These are phyloP conservation scores for Babylonia areolata DNA, from an alignment of 1,140 invertebrate species.

Conservation along the genomic window DNA sequence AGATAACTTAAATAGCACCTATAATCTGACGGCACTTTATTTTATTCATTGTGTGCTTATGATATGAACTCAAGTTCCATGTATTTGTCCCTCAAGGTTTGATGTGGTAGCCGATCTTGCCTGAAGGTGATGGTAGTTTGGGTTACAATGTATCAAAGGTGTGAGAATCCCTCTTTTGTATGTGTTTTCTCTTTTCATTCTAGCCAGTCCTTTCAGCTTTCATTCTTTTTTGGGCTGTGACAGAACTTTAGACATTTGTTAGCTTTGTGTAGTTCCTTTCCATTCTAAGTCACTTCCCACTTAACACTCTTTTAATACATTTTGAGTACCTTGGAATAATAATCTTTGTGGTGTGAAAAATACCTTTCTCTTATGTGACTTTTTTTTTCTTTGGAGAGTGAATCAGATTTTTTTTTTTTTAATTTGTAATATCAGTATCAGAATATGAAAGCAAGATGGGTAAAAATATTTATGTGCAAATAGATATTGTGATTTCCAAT, in stretches of 20 bases:
- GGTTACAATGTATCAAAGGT: neutral
- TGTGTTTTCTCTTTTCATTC: neutral
- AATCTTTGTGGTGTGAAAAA: too few relatives aligned
- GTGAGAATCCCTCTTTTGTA: neutral
- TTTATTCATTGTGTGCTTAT: neutral
- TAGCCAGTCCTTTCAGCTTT: neutral
- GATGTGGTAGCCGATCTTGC: neutral
- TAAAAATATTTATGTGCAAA: too few relatives aligned
- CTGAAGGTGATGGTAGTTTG: neutral
- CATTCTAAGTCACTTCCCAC: neutral
- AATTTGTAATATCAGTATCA: too few relatives aligned
- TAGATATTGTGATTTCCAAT: too few relatives aligned
- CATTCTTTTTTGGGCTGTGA: neutral
- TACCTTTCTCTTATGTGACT: too few relatives aligned
- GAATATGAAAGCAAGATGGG: too few relatives aligned
- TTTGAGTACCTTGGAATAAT: too few relatives aligned
- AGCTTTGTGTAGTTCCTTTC: neutral
- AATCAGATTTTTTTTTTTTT: too few relatives aligned
- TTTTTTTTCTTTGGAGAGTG: too few relatives aligned
- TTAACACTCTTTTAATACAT: too few relatives aligned
- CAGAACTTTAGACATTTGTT: neutral
- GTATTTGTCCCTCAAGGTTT: neutral
- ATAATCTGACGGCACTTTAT: neutral
- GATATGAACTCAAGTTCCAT: neutral
- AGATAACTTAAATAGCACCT: too few relatives aligned